Percentiles rank a stretch among this genome's conserved stretches.
Evolutionary conservation across 2,888 invertebrate species (phyloP).

Genomic region (Melinaea marsaeus): DNA sequence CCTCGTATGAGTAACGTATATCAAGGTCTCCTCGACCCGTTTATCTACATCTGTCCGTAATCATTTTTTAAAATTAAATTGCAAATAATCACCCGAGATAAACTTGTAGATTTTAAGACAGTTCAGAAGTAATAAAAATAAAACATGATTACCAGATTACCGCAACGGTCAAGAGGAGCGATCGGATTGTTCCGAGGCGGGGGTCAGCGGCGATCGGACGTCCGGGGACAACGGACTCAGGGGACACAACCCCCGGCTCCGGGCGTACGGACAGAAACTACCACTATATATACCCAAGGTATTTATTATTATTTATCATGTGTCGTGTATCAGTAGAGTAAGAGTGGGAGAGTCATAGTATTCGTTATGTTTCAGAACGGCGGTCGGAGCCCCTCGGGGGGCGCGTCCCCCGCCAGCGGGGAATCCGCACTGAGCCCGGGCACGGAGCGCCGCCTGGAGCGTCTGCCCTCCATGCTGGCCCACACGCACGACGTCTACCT

Average conservation of each 20-base stretch:
- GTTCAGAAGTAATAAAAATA: no score
- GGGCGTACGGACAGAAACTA: slow-evolving; percentile 68
- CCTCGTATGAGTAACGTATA: no score
- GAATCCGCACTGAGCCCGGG: slow-evolving; percentile 65
- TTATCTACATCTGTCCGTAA: no score
- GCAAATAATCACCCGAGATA: no score
- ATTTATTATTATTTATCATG: slow-evolving; percentile 9
- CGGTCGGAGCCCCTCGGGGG: slow-evolving; percentile 30
- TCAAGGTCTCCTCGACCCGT: no score
- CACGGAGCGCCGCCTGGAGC: slow-evolving; percentile 66
- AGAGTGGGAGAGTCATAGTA: background rate
- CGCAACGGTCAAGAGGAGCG: slow-evolving; percentile 41
- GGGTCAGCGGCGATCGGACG: slow-evolving; percentile 15
- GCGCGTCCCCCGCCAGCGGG: slow-evolving; percentile 41
- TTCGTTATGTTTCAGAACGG: slow-evolving; percentile 35
- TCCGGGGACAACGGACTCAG: slow-evolving; percentile 47
- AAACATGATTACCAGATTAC: background rate
- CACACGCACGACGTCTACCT: slow-evolving; percentile 85
- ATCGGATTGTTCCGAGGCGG: background rate
- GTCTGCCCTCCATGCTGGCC: slow-evolving; percentile 68
- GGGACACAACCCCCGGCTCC: slow-evolving; percentile 59
- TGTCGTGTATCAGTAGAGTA: background rate
- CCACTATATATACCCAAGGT: slow-evolving; percentile 74
- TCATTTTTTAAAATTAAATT: no score
- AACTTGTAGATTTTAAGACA: no score